Evolutionary conservation across 2,888 invertebrate species (phyloP).

Genomic region (Drosophila anomalata): DNA sequence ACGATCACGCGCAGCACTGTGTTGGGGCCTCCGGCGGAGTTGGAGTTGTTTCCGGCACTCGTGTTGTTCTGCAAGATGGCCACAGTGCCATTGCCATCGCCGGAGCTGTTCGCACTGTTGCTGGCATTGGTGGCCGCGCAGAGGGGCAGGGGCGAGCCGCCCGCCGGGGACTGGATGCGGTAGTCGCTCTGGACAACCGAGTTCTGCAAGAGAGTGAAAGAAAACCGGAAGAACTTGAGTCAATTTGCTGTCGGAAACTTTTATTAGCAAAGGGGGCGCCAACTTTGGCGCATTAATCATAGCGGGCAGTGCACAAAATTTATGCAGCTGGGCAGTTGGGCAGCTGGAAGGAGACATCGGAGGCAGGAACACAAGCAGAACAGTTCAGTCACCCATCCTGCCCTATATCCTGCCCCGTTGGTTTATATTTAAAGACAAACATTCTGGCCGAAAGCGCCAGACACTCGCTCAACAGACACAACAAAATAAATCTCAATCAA

Average conservation of each 20-base stretch:
- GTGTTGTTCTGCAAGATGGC: slow-evolving; percentile 85
- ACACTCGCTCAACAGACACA: slow-evolving; percentile 8
- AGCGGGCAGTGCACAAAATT: slow-evolving; percentile 55
- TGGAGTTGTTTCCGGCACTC: slow-evolving; percentile 84
- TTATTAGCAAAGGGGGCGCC: slow-evolving; percentile 44
- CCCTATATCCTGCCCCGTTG: not conserved
- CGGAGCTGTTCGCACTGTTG: slow-evolving; percentile 74
- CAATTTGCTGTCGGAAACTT: slow-evolving; percentile 52
- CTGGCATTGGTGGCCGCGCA: slow-evolving; percentile 84
- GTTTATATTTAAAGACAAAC: slow-evolving; percentile 25
- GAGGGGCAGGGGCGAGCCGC: slow-evolving; percentile 87
- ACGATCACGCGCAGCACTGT: slow-evolving; percentile 99
- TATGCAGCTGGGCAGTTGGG: slow-evolving; percentile 54
- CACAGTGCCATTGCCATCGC: slow-evolving; percentile 76
- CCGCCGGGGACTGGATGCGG: slow-evolving; percentile 86
- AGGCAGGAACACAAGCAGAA: not conserved
- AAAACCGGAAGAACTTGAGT: slow-evolving; percentile 37
- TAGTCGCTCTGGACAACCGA: slow-evolving; percentile 94
- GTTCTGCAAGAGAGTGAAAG: slow-evolving; percentile 86
- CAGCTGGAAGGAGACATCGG: not conserved
- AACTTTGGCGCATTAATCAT: slow-evolving; percentile 69
- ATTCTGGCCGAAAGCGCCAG: slow-evolving; percentile 17
- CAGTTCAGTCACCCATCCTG: not conserved
- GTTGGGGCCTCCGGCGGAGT: slow-evolving; percentile 91
- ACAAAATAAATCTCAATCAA: slow-evolving; percentile 78